Base-by-base conservation (phyloP, 2,888 invertebrate genomes). In the Neoascia interrupta region DNA sequence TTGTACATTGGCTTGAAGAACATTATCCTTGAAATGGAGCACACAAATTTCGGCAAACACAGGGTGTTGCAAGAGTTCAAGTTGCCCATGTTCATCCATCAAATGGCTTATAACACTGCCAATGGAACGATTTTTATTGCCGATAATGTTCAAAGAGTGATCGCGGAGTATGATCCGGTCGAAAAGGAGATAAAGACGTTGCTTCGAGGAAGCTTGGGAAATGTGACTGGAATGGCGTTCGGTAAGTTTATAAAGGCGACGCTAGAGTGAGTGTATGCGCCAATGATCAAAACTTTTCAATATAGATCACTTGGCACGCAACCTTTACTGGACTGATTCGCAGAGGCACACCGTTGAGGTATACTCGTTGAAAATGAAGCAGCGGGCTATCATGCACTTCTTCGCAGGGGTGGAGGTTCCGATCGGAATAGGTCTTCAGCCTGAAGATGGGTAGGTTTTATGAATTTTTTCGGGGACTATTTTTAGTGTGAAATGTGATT, bases 281-380 rank as follows among this genome's bases (percentile, higher is more conserved):
- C 3, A n/a, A 4, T 4, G n/a, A 2, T 11, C 10, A 19, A 10
- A 28, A 1, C 39, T 10, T 51, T 37, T 60, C 19, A 21, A 84
- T 83, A 0, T 84, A 93, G 96, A 96, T 89, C 90, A 92, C 82
- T 89, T 92, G 5, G 92, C 94, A 0, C 92, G 94, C 73, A 93
- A 92, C 81, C 87, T 96, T 0, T 96, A 95, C 86, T 92, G 94
- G 89, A 89, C 93, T 64, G 94, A 96, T 85, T 89, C 90, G 0
- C 90, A 90, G 0, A 90, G 91, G 8, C 90, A 90, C 56, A 90
- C 91, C 0, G 88, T 96, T 0, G 95, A 95, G 85, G 92, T 92
- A 1, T 85, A 93, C 8, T 94, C 92, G 0, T 83, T 95, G 43
- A 88, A 88, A 47, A 93, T 91, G 0, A 88, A 88, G 16, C 88